Conservation (phyloP, 2,888 invertebrate genomes). For the Cheilosia impressa region DNA sequence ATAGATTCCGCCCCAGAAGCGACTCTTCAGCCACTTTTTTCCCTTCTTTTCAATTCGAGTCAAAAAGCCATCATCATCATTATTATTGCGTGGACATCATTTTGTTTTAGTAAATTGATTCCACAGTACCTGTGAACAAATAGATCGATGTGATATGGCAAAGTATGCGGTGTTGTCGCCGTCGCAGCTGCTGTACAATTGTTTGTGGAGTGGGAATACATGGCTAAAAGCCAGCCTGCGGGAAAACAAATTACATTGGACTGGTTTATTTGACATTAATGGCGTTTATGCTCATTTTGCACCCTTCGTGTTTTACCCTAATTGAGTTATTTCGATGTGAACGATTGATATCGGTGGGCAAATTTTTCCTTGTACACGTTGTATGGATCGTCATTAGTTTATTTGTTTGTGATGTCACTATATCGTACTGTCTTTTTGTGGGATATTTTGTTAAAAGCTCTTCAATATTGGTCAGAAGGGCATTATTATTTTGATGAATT, state of each 20-base stretch:
- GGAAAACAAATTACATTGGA: constrained; percentile 20
- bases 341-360: constrained; percentile 31
- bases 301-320: constrained; percentile 41
- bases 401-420: constrained; percentile 5
- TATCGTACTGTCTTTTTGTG: neutral
- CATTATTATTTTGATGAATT: too few relatives aligned
- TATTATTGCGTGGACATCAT: constrained; percentile 16
- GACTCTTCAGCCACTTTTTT: neutral
- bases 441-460: neutral
- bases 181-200: neutral
- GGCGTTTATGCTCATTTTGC: constrained; percentile 49
- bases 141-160: constrained; percentile 15
- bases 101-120: constrained; percentile 46
- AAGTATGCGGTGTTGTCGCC: constrained; percentile 10
- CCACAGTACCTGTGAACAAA: constrained; percentile 41
- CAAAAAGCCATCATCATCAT: constrained; percentile 15
- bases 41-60: neutral
- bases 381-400: constrained; percentile 23
- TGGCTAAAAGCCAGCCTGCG: constrained; percentile 3
- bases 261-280: constrained; percentile 38
- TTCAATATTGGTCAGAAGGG: neutral
- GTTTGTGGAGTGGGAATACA: too few relatives aligned
- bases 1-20: neutral
- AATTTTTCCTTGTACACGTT: neutral
- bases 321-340: constrained; percentile 46